Conservation (phyloP, 1,140 invertebrate species). For the Capitella teleta region DNA sequence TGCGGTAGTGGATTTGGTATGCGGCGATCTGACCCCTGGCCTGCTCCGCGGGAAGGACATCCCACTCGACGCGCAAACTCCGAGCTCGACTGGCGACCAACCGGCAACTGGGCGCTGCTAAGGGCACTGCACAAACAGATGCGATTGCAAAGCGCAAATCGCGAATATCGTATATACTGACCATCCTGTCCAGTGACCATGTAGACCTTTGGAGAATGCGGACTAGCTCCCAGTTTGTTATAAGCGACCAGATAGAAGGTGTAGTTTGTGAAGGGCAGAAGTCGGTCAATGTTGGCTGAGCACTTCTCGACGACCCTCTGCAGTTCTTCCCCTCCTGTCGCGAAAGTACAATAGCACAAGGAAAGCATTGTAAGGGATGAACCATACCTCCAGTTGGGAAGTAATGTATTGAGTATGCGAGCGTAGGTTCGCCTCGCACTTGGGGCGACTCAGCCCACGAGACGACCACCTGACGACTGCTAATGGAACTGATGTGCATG, state of each 20-base stretch:
- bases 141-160: not conserved
- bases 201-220: not conserved
- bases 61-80: constrained; percentile 50
- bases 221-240: not conserved
- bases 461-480: too few species aligned
- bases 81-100: constrained; percentile 45
- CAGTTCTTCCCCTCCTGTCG: constrained; percentile 4
- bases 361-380: not conserved
- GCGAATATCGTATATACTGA: too few species aligned
- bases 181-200: constrained; percentile 5
- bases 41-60: constrained; percentile 45
- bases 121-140: constrained; percentile 45
- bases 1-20: constrained; percentile 46
- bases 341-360: not conserved
- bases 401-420: not conserved
- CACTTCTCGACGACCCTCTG: constrained; percentile 2
- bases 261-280: constrained; percentile 9
- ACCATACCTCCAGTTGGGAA: not conserved
- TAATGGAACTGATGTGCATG: too few species aligned
- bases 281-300: not conserved
- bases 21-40: constrained; percentile 49
- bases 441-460: not conserved
- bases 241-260: constrained; percentile 10
- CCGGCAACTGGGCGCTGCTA: constrained; percentile 47
- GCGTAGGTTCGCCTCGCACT: not conserved